Evolutionary conservation across 1,140 invertebrate genomes (phyloP), one percentile per base, ranked within the genome.

Genomic region (Drosophila guanche): DNA sequence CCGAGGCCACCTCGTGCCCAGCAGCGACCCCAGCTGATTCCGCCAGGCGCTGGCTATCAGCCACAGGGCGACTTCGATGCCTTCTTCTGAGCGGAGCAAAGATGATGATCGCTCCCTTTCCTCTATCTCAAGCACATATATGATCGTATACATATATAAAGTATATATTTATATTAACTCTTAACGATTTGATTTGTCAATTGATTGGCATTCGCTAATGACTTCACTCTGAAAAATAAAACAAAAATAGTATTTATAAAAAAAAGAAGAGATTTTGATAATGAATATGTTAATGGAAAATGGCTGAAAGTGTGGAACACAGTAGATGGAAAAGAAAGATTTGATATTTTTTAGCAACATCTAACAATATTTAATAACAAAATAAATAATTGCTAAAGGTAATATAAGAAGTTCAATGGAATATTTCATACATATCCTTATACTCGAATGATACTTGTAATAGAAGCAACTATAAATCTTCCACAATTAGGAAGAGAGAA

Each of bases 121-220:
- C 22, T 47, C 23, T 60, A 51, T 51, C 56, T 78, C 57, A 68
- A 40, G 65, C 66, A 66, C 58, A 45, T 72, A 45, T 29, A 52
- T 53, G 60, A 50, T 62, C 56, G 46, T 52, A 59, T 52, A 37
- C 45, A 78, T 70, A 70, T 70, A 77, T 68, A 68, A 33, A 67
- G 50, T 50, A 86, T 51, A 86, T 86, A 86, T 86, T 86, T 86
- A 86, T 86, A 86, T 41, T 75, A 77, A 86, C 61, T 77, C 61
- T 77, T 74, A 86, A 81, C 61, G 52, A 73, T 80, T 76, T 73
- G 46, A 73, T 80, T 76, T 73, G 50, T 86, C 80, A 66, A 73
- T 50, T 68, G 58, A 84, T 84, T 72, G 76, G 45, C 66, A 74
- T 53, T 53, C 55, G 51, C 29, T 40, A 23, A 10, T 33, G 42